Base-by-base conservation (phyloP, 2,888 invertebrate genomes). In the Gastrophysa polygoni region DNA sequence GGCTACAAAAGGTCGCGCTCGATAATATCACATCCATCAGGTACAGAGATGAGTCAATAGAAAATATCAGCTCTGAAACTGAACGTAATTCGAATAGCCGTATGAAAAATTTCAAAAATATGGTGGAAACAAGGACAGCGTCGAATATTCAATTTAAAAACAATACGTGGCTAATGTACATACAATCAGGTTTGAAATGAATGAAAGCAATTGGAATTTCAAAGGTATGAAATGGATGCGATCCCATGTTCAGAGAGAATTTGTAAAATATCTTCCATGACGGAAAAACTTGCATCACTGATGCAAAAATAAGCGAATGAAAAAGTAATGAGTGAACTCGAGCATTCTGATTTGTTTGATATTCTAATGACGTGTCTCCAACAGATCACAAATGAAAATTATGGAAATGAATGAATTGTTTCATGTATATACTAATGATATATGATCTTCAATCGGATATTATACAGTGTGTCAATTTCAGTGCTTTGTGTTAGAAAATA, bases 141-240 rank as follows among this genome's bases (percentile, higher is more conserved):
- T 56, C 54, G 50, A 43, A 55, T 59, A 59, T 59, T 51, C 63
- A 63, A 63, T 59, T 63, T 51, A 62, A 59, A 63, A 63, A 59
- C 63, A 63, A 63, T 56, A 63, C 46, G 47, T 58, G 54, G 48
- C 55, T 63, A 56, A 56, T 63, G 51, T 49, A 59, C 62, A 50
- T 49, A 59, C 62, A 50, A 44, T 58, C 50, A 63, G 43, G 54
- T 59, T 49, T 16, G 43, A 63, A 63, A 63, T 63, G 55, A 63
- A 63, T 63, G 63, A 51, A 50, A 56, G 47, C 59, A 56, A 63
- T 63, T 59, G 59, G 56, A 59, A 63, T 59, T 63, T 59, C 21
- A 55, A 24, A 24, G 54, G 24, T 14, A 38, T 11, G 14, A 14
- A 54, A 54, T 54, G 54, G 43, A 54, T 21, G 24, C 8, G 43